Base-by-base conservation (phyloP, 2,113 vertebrate species). In the Anser brachyrhynchus region DNA sequence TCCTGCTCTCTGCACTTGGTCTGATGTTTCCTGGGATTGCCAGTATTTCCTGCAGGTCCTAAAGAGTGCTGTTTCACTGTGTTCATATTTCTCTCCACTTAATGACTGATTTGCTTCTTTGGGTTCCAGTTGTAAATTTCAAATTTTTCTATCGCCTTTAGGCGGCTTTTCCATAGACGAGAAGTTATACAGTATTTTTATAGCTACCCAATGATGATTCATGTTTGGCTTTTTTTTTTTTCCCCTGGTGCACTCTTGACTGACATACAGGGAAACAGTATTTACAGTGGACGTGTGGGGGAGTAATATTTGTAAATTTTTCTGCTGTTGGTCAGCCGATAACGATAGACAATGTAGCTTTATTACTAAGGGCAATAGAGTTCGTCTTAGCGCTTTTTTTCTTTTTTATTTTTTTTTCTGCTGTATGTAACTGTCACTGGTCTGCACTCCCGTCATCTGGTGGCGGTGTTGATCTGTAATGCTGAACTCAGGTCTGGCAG, bases 401-500 rank as follows among this genome's bases (percentile, higher is more conserved):
- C 22, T 20, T 66, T 6, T 78, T 10, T 39, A 10, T 21, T 7
- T 55, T 76, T 77, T 12, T 14, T 5, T 18, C 20, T 6, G 19
- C 20, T 8, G 28, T 43, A 44, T 14, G 46, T 57, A 39, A 84
- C 66, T 64, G 59, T 52, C 39, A 41, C 65, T 33, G 83, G 31
- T 29, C 95, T 84, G 71, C 58, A 22, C 57, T 91, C 49, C 61
- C 58, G 94, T 83, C 97, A 95, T 55, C 75, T 92, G 97, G 96
- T 89, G 98, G 97, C 97, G 94, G 94, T 97, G 93, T 94, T 58
- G 97, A 29, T 88, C 94, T 66, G 92, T 76, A 81, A 21, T 77
- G 62, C 76, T 8, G 25, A 25, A 22, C 41, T 28, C 4, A 13
- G 16, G 10, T 39, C 41, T 22, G 3, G 28, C 6, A 28, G 14